Conservation (phyloP, 2,888 invertebrate species). For the Drosophila phalerata region DNA sequence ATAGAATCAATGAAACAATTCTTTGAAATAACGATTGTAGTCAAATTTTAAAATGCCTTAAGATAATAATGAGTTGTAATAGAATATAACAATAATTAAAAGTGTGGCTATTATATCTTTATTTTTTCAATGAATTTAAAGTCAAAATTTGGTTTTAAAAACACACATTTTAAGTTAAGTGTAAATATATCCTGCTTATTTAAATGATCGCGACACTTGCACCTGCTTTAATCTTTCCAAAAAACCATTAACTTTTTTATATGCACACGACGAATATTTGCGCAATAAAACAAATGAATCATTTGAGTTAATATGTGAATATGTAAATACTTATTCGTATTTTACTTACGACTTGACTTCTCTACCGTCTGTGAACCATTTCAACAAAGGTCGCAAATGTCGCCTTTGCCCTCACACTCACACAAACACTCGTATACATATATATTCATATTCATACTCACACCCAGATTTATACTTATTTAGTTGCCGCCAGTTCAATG, state of each 20-base stretch:
- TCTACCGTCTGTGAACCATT: conserved; percentile 9
- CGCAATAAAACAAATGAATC: conserved; percentile 17
- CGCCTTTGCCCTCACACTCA: conserved; percentile 20
- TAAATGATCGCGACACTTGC: neutral
- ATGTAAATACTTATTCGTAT: conserved; percentile 1
- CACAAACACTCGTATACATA: neutral
- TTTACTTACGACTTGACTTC: conserved; percentile 8
- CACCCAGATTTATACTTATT: conserved; percentile 28
- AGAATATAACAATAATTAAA: no score
- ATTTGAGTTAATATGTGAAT: conserved; percentile 18
- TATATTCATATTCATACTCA: conserved; percentile 13
- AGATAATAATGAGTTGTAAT: no score
- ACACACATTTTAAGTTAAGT: neutral
- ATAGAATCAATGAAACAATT: no score
- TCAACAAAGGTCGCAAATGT: conserved; percentile 25
- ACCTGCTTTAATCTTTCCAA: neutral
- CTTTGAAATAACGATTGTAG: neutral
- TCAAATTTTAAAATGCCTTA: no score
- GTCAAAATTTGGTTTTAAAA: neutral
- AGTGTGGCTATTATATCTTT: no score
- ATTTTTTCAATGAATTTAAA: no score
- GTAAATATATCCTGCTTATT: neutral
- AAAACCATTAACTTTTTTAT: neutral
- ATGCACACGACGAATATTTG: neutral
- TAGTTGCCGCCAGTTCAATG: conserved; percentile 59